Evolutionary conservation across 1,140 invertebrate genomes (phyloP), one percentile per base, ranked within the genome.

Genomic region (Homarus americanus): DNA sequence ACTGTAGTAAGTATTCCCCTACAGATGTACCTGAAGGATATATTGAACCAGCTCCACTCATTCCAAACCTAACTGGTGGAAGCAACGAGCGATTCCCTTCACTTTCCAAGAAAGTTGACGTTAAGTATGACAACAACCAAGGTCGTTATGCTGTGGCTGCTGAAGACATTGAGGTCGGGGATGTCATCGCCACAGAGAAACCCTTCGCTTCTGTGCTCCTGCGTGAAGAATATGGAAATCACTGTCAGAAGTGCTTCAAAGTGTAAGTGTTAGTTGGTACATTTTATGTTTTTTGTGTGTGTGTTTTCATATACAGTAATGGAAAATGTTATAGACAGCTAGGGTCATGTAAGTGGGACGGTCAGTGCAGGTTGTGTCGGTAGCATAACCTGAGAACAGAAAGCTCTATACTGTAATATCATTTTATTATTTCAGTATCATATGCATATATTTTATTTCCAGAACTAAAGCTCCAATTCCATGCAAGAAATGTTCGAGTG

Each of bases 211-310:
- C 96, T 0, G 96, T 97, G 4, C 94, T 98, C 1, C 94, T 98
- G n/a, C 95, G 95, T 32, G 96, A 97, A 93, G 96, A 95, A 93
- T 97, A 96, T 94, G 95, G 95, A 92, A 96, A 95, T n/a, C 96
- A 97, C 94, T 99, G 98, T 93, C 96, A 97, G 92, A 95, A 97
- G 92, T 99, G 98, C 94, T 96, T 98, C 73, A 86, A 79, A 58
- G 87, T 78, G 92, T 93, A 53, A 93, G 93, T 88, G 85, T 79
- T 5, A 63, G 79, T 15, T 40, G n/a, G 36, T 76, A 24, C 5
- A 24, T n/a, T n/a, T n/a, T n/a, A n/a, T n/a, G n/a, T n/a, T n/a
- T n/a, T n/a, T n/a, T n/a, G n/a, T n/a, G n/a, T n/a, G n/a, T n/a
- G n/a, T n/a, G n/a, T n/a, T n/a, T n/a, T n/a, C n/a, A n/a, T n/a